These are phyloP conservation scores for Lacerta viridis DNA, from an alignment of 2,797 vertebrate species.

Conservation along the genomic window DNA sequence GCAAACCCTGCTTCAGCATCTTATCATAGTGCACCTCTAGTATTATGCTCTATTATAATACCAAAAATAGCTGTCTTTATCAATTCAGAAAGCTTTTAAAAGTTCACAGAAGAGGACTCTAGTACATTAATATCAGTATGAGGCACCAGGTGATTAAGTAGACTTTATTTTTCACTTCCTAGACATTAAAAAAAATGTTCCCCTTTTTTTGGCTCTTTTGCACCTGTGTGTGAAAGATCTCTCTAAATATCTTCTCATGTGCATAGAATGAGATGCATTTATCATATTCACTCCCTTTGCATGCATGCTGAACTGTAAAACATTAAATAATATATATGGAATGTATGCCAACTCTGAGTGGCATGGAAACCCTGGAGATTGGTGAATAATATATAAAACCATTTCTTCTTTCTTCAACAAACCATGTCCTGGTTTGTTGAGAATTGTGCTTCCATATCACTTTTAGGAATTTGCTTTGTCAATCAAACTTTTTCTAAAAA, in stretches of 20 bases:
- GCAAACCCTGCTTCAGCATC: neutral
- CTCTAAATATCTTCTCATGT: constrained; percentile 43
- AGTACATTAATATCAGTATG: neutral
- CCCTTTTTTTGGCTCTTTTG: constrained; percentile 12
- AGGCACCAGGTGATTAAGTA: neutral
- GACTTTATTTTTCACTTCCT: neutral
- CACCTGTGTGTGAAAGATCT: constrained; percentile 38
- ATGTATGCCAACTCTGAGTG: constrained; percentile 68
- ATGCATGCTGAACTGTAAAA: constrained; percentile 73
- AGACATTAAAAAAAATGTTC: neutral
- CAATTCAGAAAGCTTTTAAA: neutral
- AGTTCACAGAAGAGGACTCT: neutral
- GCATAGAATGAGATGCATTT: constrained; percentile 58
- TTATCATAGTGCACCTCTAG: neutral
- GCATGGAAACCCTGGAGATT: constrained; percentile 69
- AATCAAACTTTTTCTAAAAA: constrained; percentile 54
- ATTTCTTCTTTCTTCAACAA: constrained; percentile 68
- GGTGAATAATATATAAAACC: constrained; percentile 75
- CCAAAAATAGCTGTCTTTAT: neutral
- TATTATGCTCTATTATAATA: neutral
- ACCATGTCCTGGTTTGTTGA: constrained; percentile 61
- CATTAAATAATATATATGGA: constrained; percentile 77
- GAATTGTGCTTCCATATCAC: constrained; percentile 58
- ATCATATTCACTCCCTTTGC: constrained; percentile 69
- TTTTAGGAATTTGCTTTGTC: constrained; percentile 73